Evolutionary conservation across 1,140 invertebrate species (phyloP).

Genomic region (Hyles vespertilio): DNA sequence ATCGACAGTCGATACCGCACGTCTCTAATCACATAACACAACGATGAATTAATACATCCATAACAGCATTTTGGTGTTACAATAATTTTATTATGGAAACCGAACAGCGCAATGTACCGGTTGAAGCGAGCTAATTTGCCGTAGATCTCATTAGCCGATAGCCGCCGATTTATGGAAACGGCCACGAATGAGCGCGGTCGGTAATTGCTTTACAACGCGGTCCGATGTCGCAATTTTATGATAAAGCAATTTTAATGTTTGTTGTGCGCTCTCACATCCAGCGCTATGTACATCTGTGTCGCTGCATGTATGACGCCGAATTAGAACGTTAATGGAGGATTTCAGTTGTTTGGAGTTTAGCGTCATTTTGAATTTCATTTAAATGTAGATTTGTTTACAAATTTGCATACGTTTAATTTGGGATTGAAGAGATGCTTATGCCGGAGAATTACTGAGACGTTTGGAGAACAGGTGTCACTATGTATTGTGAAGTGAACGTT

Average conservation of each 20-base stretch:
- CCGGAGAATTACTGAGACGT: no score
- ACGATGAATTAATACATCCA: slow-evolving; percentile 6
- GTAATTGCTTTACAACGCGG: slow-evolving; percentile 21
- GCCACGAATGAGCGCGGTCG: slow-evolving; percentile 15
- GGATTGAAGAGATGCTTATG: no score
- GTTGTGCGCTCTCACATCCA: slow-evolving; percentile 1
- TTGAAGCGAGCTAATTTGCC: slow-evolving; percentile 20
- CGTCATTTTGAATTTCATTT: no score
- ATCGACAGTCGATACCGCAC: not conserved
- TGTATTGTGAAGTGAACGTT: no score
- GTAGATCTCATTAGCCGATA: slow-evolving; percentile 23
- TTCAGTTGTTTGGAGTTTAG: not conserved
- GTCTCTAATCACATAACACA: not conserved
- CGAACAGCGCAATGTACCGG: slow-evolving; percentile 6
- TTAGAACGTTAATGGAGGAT: no score
- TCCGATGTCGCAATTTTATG: slow-evolving; percentile 14
- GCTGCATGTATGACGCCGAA: not conserved
- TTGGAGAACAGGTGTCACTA: no score
- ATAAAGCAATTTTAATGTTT: slow-evolving; percentile 11
- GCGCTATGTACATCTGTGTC: not conserved
- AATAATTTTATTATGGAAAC: slow-evolving; percentile 21
- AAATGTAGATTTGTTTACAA: no score
- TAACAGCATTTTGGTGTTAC: slow-evolving; percentile 11
- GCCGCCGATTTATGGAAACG: slow-evolving; percentile 20
- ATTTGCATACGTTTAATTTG: no score